A percentile compares a stretch with the other conserved stretches of the same genome.
Conservation (phyloP, 2,113 vertebrate species). For the Gambusia affinis region DNA sequence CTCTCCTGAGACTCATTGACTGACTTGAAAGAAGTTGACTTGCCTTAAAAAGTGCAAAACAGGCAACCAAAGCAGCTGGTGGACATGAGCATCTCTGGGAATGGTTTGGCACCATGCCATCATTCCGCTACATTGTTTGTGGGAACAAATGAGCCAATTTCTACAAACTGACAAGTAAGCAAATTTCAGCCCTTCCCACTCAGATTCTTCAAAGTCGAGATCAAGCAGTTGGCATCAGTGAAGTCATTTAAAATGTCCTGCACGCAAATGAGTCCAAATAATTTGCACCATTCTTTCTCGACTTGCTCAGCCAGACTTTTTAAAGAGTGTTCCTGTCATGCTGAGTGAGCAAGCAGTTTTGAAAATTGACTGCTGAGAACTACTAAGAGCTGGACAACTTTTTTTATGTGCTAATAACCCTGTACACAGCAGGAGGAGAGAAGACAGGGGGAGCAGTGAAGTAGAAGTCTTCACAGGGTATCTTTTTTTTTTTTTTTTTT, state of each 20-base stretch:
- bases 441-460: slow-evolving; percentile 35
- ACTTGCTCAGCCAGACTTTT: slow-evolving; percentile 11
- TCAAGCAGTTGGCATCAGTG: slow-evolving; percentile 1
- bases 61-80: slow-evolving; percentile 35
- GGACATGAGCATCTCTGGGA: slow-evolving; percentile 17
- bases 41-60: slow-evolving; percentile 28
- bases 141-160: slow-evolving; percentile 11
- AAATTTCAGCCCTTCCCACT: slow-evolving; percentile 11
- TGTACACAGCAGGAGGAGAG: slow-evolving; percentile 53
- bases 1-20: slow-evolving; percentile 12
- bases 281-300: background rate
- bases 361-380: slow-evolving; percentile 37
- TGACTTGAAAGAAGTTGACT: slow-evolving; percentile 25
- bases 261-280: slow-evolving; percentile 6
- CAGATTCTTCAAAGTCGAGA: slow-evolving; percentile 1
- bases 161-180: background rate
- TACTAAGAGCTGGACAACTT: slow-evolving; percentile 32
- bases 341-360: slow-evolving; percentile 21
- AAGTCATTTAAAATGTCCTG: slow-evolving; percentile 6
- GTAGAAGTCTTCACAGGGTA: slow-evolving; percentile 26
- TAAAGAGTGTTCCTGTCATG: slow-evolving; percentile 21
- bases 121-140: background rate
- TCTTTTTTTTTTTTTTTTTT: slow-evolving; percentile 14
- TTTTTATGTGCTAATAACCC: slow-evolving; percentile 62
- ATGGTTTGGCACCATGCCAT: slow-evolving; percentile 31